Evolutionary conservation across 2,888 invertebrate genomes (phyloP), one percentile per base, ranked within the genome.

Genomic region (Andricus quercusramuli): DNA sequence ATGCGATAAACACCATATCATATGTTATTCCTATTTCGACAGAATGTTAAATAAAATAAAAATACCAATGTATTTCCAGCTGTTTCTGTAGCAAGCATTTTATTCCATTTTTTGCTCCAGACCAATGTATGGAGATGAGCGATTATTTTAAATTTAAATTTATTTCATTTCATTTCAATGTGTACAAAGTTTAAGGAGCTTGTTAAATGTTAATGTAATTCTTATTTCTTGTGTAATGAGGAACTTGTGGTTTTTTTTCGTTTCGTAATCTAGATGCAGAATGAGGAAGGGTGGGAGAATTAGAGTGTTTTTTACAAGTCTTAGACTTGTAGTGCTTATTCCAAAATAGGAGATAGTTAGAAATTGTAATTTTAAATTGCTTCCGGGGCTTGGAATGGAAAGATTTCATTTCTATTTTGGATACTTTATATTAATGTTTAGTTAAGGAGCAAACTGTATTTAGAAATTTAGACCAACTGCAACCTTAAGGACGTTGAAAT

Each of bases 71-170:
- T 47, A 62, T 62, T 44, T 29, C 11, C 74, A 56, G 41, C 77
- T 62, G 17, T 77, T 25, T 51, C 65, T 32, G 29, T 70, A n/a
- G 68, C 32, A 44, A 68, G 64, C 64, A 41, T 62, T 81, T 65
- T 22, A 51, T 77, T 77, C 37, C 74, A 77, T 67, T 79, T 79
- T 77, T 70, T 51, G 74, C 29, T 56, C 64, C 37, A 65, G 65
- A 32, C 59, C 37, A 56, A 51, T 59, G 68, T 68, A 78, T 62
- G 79, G 59, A 41, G 64, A 74, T 51, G 51, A 74, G 51, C 56
- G 32, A 74, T 74, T 74, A 74, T 56, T 74, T 56, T 56, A 1
- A 29, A 74, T 74, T 74, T 6, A 56, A 74, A 74, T 74, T 74
- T 74, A 74, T 74, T 56, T n/a, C 17, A n/a, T 32, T 37, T n/a